phyloP scores from a whole-genome alignment of 2,797 vertebrate genomes.

The Netta rufina region DNA sequence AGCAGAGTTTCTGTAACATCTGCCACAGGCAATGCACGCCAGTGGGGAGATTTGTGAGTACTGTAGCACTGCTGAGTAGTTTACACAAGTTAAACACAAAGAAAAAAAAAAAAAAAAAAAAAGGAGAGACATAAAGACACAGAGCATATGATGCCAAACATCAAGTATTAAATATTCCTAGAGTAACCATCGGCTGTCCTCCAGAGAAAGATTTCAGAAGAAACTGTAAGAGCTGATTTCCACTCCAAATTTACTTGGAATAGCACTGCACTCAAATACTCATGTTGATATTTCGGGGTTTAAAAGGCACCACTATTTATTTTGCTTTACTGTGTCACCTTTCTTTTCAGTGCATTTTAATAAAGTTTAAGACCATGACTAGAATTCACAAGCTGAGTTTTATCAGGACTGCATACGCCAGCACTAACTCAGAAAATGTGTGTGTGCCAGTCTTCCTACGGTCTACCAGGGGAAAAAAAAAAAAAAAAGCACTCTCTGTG shows the following conservation, averaged over 20 bases:
- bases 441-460: neutral
- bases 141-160: neutral
- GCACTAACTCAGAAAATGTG: neutral
- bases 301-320: neutral
- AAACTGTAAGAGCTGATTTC: neutral
- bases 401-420: neutral
- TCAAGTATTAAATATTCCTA: neutral
- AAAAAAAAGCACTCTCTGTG: neutral
- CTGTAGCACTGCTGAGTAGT: neutral
- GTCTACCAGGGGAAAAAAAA: neutral
- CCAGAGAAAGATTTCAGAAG: neutral
- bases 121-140: neutral
- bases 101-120: too few species aligned
- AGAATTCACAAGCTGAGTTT: neutral
- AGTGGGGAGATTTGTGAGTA: neutral
- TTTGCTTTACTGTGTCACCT: neutral
- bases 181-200: neutral
- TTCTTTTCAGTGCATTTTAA: neutral
- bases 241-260: neutral
- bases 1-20: neutral
- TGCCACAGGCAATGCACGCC: neutral
- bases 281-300: neutral
- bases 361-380: neutral
- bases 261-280: neutral
- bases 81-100: neutral